A percentile compares a stretch with the other conserved stretches of the same genome.
phyloP scores from a whole-genome alignment of 2,113 vertebrate species.

The Grantiella picta region DNA sequence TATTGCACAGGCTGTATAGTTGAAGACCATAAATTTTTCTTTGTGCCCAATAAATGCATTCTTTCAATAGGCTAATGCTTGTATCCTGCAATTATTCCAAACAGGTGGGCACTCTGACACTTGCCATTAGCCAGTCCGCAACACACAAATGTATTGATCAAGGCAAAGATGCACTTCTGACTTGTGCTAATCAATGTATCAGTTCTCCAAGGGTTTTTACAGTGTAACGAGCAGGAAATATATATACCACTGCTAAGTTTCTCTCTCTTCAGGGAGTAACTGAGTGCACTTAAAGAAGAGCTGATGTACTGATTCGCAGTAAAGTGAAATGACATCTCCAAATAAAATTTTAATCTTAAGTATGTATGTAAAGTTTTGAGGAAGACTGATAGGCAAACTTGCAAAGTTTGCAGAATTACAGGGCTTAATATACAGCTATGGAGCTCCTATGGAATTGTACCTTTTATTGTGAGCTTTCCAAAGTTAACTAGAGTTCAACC shows the following conservation, averaged over 20 bases:
- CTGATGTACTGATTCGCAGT: conserved; percentile 65
- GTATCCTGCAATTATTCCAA: conserved; percentile 55
- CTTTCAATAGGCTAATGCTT: conserved; percentile 51
- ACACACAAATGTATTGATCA: conserved; percentile 58
- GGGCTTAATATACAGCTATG: background rate
- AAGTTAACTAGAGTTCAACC: background rate
- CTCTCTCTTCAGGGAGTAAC: conserved; percentile 71
- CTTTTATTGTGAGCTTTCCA: background rate
- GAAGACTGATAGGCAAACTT: conserved; percentile 10
- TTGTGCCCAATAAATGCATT: conserved; percentile 14
- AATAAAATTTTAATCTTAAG: conserved; percentile 64
- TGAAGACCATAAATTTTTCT: conserved; percentile 46
- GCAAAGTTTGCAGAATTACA: conserved; percentile 38
- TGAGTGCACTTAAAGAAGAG: conserved; percentile 69
- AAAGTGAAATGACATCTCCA: conserved; percentile 60
- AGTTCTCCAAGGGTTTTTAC: conserved; percentile 68
- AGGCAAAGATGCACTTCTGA: conserved; percentile 60
- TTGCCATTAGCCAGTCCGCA: background rate
- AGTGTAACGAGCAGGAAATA: conserved; percentile 68
- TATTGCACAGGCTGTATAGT: conserved; percentile 31
- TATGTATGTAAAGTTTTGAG: conserved; percentile 36
- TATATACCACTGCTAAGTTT: conserved; percentile 56
- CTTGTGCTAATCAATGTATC: conserved; percentile 64
- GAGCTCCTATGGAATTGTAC: background rate
- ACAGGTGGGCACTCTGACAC: conserved; percentile 51